phyloP scores from a whole-genome alignment of 2,888 invertebrate genomes.

The Isotomurus palustris region DNA sequence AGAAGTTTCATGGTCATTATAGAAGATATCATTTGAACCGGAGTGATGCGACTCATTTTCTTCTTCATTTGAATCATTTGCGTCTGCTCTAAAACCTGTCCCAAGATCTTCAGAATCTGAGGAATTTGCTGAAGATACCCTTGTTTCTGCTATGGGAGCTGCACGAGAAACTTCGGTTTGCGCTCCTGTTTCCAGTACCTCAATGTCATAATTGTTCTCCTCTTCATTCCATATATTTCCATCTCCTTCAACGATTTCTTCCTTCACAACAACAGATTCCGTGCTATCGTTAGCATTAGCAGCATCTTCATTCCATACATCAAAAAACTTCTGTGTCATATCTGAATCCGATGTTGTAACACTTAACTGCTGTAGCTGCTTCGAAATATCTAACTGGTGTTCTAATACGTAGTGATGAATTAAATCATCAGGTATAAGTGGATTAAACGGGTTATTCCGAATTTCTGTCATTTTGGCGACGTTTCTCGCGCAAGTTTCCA shows the following conservation, averaged over 20 bases:
- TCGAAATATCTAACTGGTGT: not conserved
- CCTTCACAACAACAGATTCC: no score
- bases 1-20: not conserved
- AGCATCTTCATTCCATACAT: constrained; percentile 16
- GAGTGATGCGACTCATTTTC: not conserved
- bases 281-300: not conserved
- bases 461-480: constrained; percentile 15
- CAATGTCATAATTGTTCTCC: not conserved
- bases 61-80: constrained; percentile 11
- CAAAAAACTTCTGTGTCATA: constrained; percentile 7
- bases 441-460: constrained; percentile 19
- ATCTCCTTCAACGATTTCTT: not conserved
- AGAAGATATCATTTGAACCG: not conserved
- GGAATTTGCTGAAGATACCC: no score
- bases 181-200: not conserved
- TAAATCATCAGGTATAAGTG: constrained; percentile 12
- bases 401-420: not conserved
- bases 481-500: constrained; percentile 19
- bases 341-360: constrained; percentile 5
- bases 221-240: not conserved
- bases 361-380: constrained; percentile 1
- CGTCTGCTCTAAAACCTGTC: no score
- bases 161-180: no score
- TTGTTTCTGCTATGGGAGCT: no score
- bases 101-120: no score